Evolutionary conservation across 37 sponge, comb jelly and placozoan genomes (phyloP).

Genomic region (Crambe crambe): DNA sequence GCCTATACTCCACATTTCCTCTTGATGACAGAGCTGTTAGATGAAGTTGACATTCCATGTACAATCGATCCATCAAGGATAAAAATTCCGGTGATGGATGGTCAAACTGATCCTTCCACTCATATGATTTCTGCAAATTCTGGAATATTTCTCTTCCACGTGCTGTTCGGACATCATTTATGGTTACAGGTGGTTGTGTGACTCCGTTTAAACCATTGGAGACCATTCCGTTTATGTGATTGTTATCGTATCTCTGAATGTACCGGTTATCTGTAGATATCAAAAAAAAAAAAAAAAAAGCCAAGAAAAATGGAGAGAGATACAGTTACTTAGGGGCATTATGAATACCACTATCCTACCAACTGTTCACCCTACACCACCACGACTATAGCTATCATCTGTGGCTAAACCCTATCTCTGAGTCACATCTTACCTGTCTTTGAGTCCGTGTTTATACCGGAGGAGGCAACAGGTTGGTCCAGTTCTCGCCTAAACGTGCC

Average conservation of each 20-base stretch:
- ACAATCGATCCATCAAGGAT: conserved; percentile 53
- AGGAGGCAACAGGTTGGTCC: no score
- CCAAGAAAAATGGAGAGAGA: not conserved
- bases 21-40: conserved; percentile 48
- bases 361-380: no score
- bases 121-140: conserved; percentile 31
- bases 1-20: conserved; percentile 25
- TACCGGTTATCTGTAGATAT: not conserved
- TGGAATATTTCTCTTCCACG: conserved; percentile 26
- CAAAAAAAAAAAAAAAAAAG: not conserved
- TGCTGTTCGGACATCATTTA: not conserved
- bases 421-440: no score
- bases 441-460: no score
- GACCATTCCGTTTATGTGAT: not conserved
- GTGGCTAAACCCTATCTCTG: no score
- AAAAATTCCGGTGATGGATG: conserved; percentile 45
- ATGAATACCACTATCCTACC: no score
- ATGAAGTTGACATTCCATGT: conserved; percentile 68
- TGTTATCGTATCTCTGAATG: not conserved
- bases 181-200: conserved; percentile 1
- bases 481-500: no score
- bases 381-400: no score
- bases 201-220: not conserved
- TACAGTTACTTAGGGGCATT: no score
- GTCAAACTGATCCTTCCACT: conserved; percentile 46